phyloP scores from a whole-genome alignment of 2,797 vertebrate genomes.

The Macrochelys suwanniensis region DNA sequence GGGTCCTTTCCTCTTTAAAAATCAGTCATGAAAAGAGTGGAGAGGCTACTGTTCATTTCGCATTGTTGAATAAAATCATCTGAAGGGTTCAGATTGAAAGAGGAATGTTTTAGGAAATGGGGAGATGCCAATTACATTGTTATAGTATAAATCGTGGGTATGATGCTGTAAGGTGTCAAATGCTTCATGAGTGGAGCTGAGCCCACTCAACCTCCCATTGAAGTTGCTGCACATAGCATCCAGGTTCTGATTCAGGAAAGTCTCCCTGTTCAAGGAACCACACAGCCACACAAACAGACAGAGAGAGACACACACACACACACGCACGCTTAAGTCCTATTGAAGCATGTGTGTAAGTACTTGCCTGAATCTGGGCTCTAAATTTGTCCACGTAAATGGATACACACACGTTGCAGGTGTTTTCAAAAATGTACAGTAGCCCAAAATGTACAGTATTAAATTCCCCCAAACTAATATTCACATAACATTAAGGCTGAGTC shows the following conservation, averaged over 20 bases:
- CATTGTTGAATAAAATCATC: neutral
- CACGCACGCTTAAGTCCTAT: neutral
- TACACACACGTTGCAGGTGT: neutral
- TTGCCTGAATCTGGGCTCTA: neutral
- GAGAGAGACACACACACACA: too few species aligned
- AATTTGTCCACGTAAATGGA: neutral
- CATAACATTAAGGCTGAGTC: neutral
- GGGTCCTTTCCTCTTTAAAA: neutral
- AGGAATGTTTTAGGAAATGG: neutral
- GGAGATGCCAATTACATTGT: neutral
- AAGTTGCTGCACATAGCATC: neutral
- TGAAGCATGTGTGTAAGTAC: neutral
- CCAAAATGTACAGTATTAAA: neutral
- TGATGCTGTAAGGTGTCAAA: neutral
- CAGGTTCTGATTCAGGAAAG: neutral
- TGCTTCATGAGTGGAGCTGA: neutral
- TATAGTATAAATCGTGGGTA: neutral
- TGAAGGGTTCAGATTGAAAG: neutral
- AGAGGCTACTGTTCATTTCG: neutral
- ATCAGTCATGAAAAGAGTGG: neutral
- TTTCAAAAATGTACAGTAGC: neutral
- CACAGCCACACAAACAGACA: too few species aligned
- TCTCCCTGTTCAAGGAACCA: neutral
- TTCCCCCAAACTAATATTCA: neutral
- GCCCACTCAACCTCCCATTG: neutral